Evolutionary conservation across 2,888 invertebrate species (phyloP), one percentile per base, ranked within the genome.

Genomic region (Sycophila texana): DNA sequence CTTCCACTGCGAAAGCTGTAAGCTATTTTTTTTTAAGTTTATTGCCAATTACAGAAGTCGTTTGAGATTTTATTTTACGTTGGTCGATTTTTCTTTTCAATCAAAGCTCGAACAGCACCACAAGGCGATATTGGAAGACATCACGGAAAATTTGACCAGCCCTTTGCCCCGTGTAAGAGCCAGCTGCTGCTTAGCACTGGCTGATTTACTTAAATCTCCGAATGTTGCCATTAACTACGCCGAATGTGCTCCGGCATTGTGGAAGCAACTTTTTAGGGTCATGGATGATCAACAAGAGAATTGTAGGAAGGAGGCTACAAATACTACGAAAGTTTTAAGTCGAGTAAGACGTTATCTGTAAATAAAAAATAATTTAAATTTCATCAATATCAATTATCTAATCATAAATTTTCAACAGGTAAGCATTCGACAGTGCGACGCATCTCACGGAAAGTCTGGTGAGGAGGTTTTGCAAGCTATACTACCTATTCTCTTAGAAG

Each of bases 251-350:
- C 86, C 90, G 0, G 93, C 94, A 81, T 91, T 97, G 63, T 98
- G 98, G 97, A 92, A 92, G 51, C 95, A 95, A 87, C 91, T 98
- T 81, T 96, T 98, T 89, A 92, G 97, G 22, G 98, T 98, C 0
- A 96, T 97, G 95, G 98, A 98, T 88, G 98, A 98, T 90, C 96
- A 97, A 84, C 98, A 98, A 89, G 98, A 97, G 88, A 96, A 95
- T 30, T 96, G 96, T 0, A 91, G 97, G 68, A 91, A 93, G 80
- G 94, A 95, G 0, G 97, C 97, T 4, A 94, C 93, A 7, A 93
- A 93, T 75, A 95, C 96, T 0, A 93, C 95, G 0, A 93, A 92
- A 83, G 92, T 94, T 22, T 91, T 97, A 18, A 95, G 96, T 84
- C 96, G 96, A 92, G 95, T 96, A 89, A 84, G 81, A 26, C 14